Conservation (phyloP, 2,888 invertebrate species). For the Aproaerema taeniolella region DNA sequence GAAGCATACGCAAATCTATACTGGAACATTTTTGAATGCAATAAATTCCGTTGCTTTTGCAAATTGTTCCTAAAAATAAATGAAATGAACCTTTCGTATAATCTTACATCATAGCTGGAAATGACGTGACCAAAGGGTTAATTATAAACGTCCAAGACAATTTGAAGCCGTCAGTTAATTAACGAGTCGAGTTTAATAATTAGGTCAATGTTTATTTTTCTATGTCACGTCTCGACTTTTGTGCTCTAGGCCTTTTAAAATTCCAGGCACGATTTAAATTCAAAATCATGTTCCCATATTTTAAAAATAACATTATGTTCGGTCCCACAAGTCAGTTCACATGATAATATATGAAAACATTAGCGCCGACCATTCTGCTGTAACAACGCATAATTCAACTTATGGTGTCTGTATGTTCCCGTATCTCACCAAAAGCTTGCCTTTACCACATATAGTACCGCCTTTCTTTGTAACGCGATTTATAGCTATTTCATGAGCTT, state of each 20-base stretch:
- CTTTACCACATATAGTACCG: constrained; percentile 43
- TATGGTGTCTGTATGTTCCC: constrained; percentile 29
- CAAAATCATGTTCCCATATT: constrained; percentile 5
- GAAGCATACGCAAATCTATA: too few species aligned
- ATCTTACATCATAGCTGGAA: neutral
- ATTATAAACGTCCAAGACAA: constrained; percentile 1
- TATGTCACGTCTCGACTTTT: neutral
- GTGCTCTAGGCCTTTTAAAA: neutral
- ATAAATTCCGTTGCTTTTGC: too few species aligned
- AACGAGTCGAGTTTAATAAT: constrained; percentile 1
- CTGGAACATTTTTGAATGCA: too few species aligned
- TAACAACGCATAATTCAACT: constrained; percentile 40
- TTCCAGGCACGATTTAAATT: neutral
- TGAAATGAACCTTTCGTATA: neutral
- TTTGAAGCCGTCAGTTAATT: constrained; percentile 4
- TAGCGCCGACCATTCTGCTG: constrained; percentile 28
- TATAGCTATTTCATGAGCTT: constrained; percentile 70
- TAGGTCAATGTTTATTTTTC: neutral
- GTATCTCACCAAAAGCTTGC: constrained; percentile 40
- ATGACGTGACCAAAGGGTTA: neutral
- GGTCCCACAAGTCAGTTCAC: constrained; percentile 13
- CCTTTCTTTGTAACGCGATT: constrained; percentile 62
- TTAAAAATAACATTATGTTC: constrained; percentile 5
- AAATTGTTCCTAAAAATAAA: neutral
- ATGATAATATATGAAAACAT: constrained; percentile 34